A percentile compares a stretch with the other conserved stretches of the same genome.
Evolutionary conservation across 2,888 invertebrate genomes (phyloP).

Genomic region (Sminthurinus aureus): DNA sequence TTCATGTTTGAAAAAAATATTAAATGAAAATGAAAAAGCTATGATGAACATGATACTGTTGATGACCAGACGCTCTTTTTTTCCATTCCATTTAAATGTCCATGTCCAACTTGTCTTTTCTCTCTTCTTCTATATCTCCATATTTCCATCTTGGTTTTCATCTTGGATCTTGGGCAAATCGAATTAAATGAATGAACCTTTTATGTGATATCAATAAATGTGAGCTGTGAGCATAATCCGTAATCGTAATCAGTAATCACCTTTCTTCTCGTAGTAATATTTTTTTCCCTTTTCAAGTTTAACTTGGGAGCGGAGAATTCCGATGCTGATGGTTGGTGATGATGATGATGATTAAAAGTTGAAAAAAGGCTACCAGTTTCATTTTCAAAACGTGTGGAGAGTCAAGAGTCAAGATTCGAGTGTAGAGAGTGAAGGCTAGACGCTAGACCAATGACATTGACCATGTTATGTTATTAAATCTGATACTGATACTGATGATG

Average conservation of each 20-base stretch:
- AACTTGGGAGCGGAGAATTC: neutral
- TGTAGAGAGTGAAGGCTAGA: too few relatives aligned
- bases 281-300: neutral
- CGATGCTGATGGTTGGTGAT: too few relatives aligned
- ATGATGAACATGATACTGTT: neutral
- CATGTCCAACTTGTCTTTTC: neutral
- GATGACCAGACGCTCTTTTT: neutral
- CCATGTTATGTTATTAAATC: too few relatives aligned
- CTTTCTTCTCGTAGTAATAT: neutral
- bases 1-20: neutral
- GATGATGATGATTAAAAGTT: too few relatives aligned
- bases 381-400: neutral
- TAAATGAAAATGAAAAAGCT: slow-evolving; percentile 15
- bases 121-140: neutral
- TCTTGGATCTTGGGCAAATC: neutral
- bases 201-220: neutral
- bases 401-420: too few relatives aligned
- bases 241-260: too few relatives aligned
- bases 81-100: too few relatives aligned
- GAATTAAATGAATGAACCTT: neutral
- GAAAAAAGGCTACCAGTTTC: neutral
- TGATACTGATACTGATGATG: too few relatives aligned
- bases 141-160: neutral
- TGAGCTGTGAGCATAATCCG: neutral
- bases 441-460: too few relatives aligned